Base-by-base conservation (phyloP, 2,113 vertebrate genomes). In the Eulemur macaco region DNA sequence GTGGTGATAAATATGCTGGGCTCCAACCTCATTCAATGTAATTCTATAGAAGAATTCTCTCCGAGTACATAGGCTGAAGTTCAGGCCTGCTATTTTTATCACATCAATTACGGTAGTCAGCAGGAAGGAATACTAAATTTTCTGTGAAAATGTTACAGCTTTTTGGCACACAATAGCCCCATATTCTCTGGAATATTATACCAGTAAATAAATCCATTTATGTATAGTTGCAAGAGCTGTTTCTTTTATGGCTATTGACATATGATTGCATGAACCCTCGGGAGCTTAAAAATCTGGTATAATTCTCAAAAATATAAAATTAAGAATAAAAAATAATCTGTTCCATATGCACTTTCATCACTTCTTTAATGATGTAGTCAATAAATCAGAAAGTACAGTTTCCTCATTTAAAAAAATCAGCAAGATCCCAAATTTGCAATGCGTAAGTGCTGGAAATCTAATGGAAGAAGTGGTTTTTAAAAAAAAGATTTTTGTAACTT, bases 91-190 rank as follows among this genome's bases (percentile, higher is more conserved):
- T 74, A 37, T 89, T 97, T 95, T 58, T 71, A 95, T 92, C 31
- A 95, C 54, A 97, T 93, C 86, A 81, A 52, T 96, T 98, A 86
- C 39, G 92, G 29, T 68, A 95, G 45, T 97, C 92, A 97, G 56
- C 54, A 92, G 83, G 37, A 93, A 94, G 60, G 89, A 97, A 90
- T 42, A 71, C 27, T 96, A 95, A 83, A 95, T 97, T 98, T 97
- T 93, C 95, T 77, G 6, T 90, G 73, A 86, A 98, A 97, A 91
- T 23, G 3, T 95, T 94, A 52, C 6, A 76, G 58, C 50, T 95
- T 95, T 96, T 95, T 96, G 87, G 68, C 74, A 77, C 63, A 93
- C 39, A 80, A 63, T 29, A 92, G 69, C 37, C 69, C 14, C 91
- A 60, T 66, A 85, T 71, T 98, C 82, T 52, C 45, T 91, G 77